Evolutionary conservation across 2,797 vertebrate species (phyloP).

Genomic region (Phylloscopus collybita): DNA sequence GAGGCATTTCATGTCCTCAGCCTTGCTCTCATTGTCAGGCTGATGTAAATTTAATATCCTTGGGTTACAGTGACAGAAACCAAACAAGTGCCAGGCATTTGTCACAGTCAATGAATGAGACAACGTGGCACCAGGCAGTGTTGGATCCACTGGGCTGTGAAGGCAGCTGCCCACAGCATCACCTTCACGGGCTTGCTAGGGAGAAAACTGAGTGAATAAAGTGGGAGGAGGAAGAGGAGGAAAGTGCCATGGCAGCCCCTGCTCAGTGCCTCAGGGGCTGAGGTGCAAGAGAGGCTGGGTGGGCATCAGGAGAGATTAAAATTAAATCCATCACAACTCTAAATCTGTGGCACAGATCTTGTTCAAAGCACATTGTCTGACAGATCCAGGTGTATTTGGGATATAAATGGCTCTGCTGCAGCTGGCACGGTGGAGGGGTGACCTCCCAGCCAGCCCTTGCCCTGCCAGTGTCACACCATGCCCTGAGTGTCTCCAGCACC

Average conservation of each 20-base stretch:
- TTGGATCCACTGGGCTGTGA: neutral
- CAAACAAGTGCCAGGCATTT: neutral
- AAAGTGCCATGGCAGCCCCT: fast-evolving
- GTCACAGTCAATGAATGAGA: neutral
- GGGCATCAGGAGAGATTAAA: neutral
- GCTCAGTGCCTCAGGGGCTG: fast-evolving
- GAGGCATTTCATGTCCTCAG: neutral
- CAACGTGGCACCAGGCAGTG: neutral
- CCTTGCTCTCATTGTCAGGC: neutral
- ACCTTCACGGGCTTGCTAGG: neutral
- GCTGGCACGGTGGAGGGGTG: neutral
- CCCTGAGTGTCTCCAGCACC: neutral
- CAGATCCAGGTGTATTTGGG: neutral
- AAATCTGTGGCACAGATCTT: neutral
- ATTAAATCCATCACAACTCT: fast-evolving
- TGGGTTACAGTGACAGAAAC: neutral
- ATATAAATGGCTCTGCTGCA: neutral
- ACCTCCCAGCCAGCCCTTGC: neutral
- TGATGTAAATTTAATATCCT: conserved; percentile 43
- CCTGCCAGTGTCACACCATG: fast-evolving
- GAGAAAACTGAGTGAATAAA: neutral
- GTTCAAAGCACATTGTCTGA: neutral
- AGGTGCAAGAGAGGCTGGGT: neutral
- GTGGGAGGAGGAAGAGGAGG: neutral
- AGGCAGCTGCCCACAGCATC: neutral